Evolutionary conservation across 2,113 vertebrate genomes (phyloP).

Genomic region (Brachyistius frenatus): DNA sequence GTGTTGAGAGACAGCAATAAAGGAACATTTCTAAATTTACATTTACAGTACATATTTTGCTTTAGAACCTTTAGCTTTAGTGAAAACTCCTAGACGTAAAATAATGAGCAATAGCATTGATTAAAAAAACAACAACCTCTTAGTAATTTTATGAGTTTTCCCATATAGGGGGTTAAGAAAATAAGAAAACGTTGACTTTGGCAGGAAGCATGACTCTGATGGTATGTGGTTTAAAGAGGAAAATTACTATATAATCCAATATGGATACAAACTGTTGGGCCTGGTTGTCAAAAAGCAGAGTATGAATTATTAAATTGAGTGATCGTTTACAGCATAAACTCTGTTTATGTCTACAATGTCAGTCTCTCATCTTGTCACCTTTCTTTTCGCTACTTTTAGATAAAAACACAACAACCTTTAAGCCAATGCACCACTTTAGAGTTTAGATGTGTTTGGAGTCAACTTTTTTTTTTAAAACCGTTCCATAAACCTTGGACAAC

Average conservation of each 20-base stretch:
- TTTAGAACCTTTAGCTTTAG: too few species aligned
- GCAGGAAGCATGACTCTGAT: neutral
- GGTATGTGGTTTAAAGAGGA: constrained; percentile 5
- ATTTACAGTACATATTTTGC: too few species aligned
- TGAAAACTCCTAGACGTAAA: too few species aligned
- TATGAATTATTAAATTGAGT: constrained; percentile 14
- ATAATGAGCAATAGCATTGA: too few species aligned
- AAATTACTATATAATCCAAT: neutral
- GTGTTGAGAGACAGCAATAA: too few species aligned
- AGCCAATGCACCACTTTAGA: constrained; percentile 37
- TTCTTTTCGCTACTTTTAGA: constrained; percentile 16
- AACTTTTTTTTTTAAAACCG: neutral
- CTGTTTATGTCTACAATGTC: constrained; percentile 18
- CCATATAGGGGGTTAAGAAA: too few species aligned
- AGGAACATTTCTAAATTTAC: too few species aligned
- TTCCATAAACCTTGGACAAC: constrained; percentile 49
- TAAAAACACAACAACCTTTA: constrained; percentile 24
- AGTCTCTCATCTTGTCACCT: constrained; percentile 19
- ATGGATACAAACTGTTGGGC: constrained; percentile 3
- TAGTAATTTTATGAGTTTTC: too few species aligned
- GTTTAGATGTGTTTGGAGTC: constrained; percentile 44
- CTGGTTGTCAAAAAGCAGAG: constrained; percentile 4
- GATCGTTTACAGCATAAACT: constrained; percentile 12
- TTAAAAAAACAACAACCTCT: too few species aligned
- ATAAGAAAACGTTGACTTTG: neutral